Evolutionary conservation across 2,888 invertebrate genomes (phyloP).

Genomic region (Leucophora obtusa): DNA sequence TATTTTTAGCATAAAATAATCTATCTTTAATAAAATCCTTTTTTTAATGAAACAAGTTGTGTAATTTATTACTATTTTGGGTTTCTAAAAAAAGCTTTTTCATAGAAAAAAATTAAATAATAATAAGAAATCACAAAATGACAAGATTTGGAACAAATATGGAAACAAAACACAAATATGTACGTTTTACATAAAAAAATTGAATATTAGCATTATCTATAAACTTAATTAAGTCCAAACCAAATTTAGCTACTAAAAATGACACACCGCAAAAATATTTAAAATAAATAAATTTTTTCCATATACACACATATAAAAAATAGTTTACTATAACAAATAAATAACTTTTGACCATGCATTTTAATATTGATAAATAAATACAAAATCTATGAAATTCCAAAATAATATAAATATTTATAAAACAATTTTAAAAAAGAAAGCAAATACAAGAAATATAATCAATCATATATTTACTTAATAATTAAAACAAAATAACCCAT

Average conservation of each 20-base stretch:
- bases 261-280: neutral
- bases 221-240: neutral
- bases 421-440: conserved; percentile 7
- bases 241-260: neutral
- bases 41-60: neutral
- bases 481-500: neutral
- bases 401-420: conserved; percentile 20
- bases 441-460: neutral
- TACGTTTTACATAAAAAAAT: neutral
- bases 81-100: neutral
- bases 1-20: neutral
- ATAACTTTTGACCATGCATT: conserved; percentile 35
- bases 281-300: conserved; percentile 18
- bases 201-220: neutral
- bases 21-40: neutral
- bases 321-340: neutral
- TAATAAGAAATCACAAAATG: neutral
- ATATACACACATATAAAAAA: conserved; percentile 2
- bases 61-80: neutral
- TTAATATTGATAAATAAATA: conserved; percentile 32
- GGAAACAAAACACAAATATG: neutral
- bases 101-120: neutral
- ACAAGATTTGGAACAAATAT: conserved; percentile 1
- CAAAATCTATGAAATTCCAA: conserved; percentile 12
- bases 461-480: neutral